Evolutionary conservation across 2,888 invertebrate genomes (phyloP), one percentile per base, ranked within the genome.

Genomic region (Argynnis bischoffii): DNA sequence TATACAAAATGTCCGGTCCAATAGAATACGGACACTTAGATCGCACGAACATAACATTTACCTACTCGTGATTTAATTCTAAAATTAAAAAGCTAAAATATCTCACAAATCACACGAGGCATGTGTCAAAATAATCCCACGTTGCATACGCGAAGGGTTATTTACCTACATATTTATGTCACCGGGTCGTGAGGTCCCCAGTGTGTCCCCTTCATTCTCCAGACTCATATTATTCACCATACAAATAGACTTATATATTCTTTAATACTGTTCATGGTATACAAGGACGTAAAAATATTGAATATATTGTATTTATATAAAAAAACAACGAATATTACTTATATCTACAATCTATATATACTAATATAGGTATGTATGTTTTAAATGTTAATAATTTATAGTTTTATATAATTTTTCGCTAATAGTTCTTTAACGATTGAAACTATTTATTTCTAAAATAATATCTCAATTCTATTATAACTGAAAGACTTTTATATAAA

Each of bases 101-200:
- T 59, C 57, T 48, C 69, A 75, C 75, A 75, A 75, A 76, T 75
- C 76, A 78, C 71, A 64, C 74, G 61, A 73, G 78, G 73, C 78
- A 76, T 74, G 79, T 83, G 85, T 83, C 86, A 83, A 83, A 86
- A 84, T 85, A 84, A 86, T 85, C 84, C 80, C 78, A 79, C 77
- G 75, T 72, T 73, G 70, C 71, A 69, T 67, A 66, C 72, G 72
- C 71, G 69, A 60, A 68, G 79, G 81, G 81, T 78, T 77, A 79
- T 80, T 82, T 80, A 81, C 80, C 81, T 81, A 80, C 81, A 84
- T 87, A 87, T 88, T 89, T 87, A 89, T 86, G 83, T 82, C 81
- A 77, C 73, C 75, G 77, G 81, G 79, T 78, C 77, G 79, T 73
- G 72, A 76, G 82, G 81, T 79, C 79, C 81, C 75, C 74, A 61